phyloP scores from a whole-genome alignment of 2,888 invertebrate species.

The Synergus itoensis region DNA sequence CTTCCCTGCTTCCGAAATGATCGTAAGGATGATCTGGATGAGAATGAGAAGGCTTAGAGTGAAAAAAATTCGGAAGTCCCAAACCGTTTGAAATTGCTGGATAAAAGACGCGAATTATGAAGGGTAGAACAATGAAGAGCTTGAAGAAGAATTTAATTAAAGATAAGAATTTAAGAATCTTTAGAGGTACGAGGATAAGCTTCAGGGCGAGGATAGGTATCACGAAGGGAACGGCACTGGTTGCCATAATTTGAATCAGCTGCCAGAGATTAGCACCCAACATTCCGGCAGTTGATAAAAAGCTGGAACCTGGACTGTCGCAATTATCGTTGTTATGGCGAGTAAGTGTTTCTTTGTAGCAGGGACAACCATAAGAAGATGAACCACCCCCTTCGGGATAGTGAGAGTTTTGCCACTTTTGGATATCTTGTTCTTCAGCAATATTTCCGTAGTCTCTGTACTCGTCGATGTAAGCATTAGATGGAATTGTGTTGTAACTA shows the following conservation, averaged over 20 bases:
- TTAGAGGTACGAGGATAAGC: conserved; percentile 57
- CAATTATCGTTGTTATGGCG: conserved; percentile 42
- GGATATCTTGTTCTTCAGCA: neutral
- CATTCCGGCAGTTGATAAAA: conserved; percentile 46
- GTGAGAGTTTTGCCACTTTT: conserved; percentile 14
- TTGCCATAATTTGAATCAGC: conserved; percentile 53
- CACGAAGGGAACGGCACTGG: conserved; percentile 55
- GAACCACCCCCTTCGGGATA: neutral
- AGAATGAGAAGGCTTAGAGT: conserved; percentile 46
- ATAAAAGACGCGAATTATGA: conserved; percentile 56
- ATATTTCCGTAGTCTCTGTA: neutral
- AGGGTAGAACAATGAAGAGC: conserved; percentile 60
- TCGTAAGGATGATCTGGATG: conserved; percentile 43
- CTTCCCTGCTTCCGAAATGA: conserved; percentile 48
- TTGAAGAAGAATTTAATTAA: conserved; percentile 60
- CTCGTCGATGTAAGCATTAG: conserved; percentile 2
- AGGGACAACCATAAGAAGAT: conserved; percentile 9
- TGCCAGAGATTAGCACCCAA: conserved; percentile 57
- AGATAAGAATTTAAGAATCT: conserved; percentile 60
- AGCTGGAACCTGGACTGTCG: conserved; percentile 44
- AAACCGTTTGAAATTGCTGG: conserved; percentile 56
- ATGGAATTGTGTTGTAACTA: conserved; percentile 9
- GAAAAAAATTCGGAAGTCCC: conserved; percentile 32
- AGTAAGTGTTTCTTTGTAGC: neutral
- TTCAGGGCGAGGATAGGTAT: conserved; percentile 59